A percentile compares a stretch with the other conserved stretches of the same genome.
Conservation (phyloP, 2,113 vertebrate species). For the Pluvialis apricaria region DNA sequence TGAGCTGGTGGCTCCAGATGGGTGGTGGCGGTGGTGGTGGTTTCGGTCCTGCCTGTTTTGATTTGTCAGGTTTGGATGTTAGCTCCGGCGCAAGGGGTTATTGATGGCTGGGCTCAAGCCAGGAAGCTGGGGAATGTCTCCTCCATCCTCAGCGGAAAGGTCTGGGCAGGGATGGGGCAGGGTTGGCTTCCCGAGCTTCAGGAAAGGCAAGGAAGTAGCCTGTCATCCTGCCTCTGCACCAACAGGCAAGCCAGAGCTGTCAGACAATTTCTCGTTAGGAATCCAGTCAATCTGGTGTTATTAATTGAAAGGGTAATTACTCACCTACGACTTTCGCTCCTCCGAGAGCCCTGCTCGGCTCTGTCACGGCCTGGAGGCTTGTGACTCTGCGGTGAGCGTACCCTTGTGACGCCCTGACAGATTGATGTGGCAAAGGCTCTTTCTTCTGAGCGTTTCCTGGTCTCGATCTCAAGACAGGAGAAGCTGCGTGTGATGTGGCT, state of each 20-base stretch:
- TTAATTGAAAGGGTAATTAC: neutral
- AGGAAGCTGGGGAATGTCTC: neutral
- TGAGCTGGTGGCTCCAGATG: neutral
- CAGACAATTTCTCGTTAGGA: neutral
- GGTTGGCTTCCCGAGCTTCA: neutral
- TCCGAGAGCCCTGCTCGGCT: fast-evolving
- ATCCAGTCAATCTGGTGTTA: neutral
- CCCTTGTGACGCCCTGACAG: neutral
- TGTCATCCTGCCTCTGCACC: fast-evolving
- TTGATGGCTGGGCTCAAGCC: neutral
- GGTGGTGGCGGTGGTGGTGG: neutral
- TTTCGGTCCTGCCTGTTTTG: neutral
- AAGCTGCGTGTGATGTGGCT: neutral
- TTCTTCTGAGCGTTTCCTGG: fast-evolving
- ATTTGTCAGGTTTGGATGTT: neutral
- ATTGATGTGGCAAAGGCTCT: neutral
- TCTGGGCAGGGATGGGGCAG: neutral
- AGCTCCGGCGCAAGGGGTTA: neutral
- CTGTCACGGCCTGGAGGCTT: neutral
- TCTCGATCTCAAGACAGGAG: neutral
- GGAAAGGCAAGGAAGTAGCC: neutral
- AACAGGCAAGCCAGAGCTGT: neutral
- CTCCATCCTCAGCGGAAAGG: neutral
- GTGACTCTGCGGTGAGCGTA: neutral
- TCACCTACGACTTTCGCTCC: neutral